Evolutionary conservation across 2,888 invertebrate genomes (phyloP).

Genomic region (Prenolepis imparis): DNA sequence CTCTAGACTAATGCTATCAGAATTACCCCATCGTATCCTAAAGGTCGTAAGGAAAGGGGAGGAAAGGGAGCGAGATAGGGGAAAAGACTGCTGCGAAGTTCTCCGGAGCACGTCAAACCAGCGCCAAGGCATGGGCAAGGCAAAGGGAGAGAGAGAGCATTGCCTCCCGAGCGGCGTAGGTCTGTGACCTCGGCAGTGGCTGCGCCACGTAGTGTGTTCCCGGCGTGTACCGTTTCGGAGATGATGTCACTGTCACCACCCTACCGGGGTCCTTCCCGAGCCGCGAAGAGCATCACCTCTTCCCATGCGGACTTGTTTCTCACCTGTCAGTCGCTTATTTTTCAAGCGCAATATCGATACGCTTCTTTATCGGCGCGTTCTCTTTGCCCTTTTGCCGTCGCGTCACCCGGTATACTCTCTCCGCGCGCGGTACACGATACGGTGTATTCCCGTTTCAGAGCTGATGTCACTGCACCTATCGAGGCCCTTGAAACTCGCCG

Average conservation of each 20-base stretch:
- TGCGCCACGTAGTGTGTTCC: slow-evolving; percentile 66
- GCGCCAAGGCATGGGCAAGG: slow-evolving; percentile 64
- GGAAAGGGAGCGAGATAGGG: slow-evolving; percentile 27
- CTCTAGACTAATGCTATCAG: slow-evolving; percentile 53
- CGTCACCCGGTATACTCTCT: slow-evolving; percentile 47
- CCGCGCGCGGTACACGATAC: slow-evolving; percentile 14
- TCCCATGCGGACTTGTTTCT: neutral
- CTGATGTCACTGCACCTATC: slow-evolving; percentile 41
- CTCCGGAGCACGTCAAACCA: slow-evolving; percentile 60
- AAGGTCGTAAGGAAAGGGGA: slow-evolving; percentile 41
- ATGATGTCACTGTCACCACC: slow-evolving; percentile 80
- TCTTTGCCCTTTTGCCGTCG: neutral
- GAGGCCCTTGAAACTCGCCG: slow-evolving; percentile 57
- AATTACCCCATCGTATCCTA: slow-evolving; percentile 52
- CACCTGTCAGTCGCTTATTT: neutral
- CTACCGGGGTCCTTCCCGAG: neutral
- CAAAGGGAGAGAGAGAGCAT: slow-evolving; percentile 76
- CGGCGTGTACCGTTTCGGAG: slow-evolving; percentile 78
- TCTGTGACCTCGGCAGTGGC: slow-evolving; percentile 84
- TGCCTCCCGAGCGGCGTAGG: slow-evolving; percentile 83
- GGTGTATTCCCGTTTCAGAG: slow-evolving; percentile 39
- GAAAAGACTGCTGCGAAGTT: slow-evolving; percentile 63
- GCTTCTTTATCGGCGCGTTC: neutral
- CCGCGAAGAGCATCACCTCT: neutral
- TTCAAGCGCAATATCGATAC: neutral